Conservation (phyloP, 2,888 invertebrate species). For the Catocala nupta region DNA sequence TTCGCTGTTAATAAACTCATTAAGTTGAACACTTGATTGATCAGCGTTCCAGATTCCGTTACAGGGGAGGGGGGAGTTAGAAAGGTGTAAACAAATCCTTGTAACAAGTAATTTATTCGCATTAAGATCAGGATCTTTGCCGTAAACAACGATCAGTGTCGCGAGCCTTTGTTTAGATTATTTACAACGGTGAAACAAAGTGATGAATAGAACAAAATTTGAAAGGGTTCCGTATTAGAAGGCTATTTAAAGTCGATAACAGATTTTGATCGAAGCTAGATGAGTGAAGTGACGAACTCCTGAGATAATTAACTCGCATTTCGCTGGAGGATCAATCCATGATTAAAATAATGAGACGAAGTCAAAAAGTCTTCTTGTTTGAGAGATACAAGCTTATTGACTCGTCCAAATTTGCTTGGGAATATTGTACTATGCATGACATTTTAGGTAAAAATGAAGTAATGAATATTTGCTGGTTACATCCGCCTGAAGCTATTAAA, state of each 20-base stretch:
- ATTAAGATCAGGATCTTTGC: conserved; percentile 60
- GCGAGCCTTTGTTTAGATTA: conserved; percentile 56
- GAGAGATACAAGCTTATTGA: no score
- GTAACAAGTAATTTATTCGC: conserved; percentile 59
- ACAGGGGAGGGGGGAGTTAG: conserved; percentile 17
- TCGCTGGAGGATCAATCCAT: not conserved
- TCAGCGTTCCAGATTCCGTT: conserved; percentile 42
- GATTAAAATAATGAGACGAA: not conserved
- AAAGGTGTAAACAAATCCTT: conserved; percentile 45
- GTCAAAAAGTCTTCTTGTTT: conserved; percentile 1
- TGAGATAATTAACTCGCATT: conserved; percentile 30
- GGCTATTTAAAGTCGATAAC: conserved; percentile 39
- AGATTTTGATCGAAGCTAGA: conserved; percentile 31
- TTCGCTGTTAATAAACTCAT: conserved; percentile 51
- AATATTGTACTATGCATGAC: no score
- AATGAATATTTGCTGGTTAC: no score
- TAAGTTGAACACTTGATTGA: conserved; percentile 54
- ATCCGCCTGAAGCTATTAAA: no score
- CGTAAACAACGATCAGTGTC: conserved; percentile 58
- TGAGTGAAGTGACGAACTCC: conserved; percentile 36
- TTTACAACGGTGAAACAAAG: conserved; percentile 48
- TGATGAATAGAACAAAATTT: conserved; percentile 48
- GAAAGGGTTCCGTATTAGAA: conserved; percentile 39
- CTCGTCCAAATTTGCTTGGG: no score
- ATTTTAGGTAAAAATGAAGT: no score